Base-by-base conservation (phyloP, 2,113 vertebrate genomes). In the Carettochelys insculpta region DNA sequence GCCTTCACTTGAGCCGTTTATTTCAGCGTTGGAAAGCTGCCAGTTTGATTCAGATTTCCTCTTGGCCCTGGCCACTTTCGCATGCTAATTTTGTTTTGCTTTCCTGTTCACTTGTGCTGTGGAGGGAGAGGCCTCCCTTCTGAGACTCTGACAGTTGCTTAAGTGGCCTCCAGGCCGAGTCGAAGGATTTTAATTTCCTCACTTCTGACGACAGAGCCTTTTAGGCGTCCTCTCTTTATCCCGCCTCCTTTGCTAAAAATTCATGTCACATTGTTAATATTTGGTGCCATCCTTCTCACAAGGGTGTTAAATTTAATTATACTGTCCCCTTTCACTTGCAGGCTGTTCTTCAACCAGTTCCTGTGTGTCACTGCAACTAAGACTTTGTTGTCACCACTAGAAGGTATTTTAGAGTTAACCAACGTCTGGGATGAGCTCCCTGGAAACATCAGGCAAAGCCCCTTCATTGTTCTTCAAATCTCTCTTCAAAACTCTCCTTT, bases 131-230 rank as follows among this genome's bases (percentile, higher is more conserved):
- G 4, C 95, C 96, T 97, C 96, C 97, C 95, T 97, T 97, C 86
- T 88, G 94, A 80, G 96, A 95, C 93, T 97, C 94, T 97, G 95
- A 97, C 90, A 90, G 95, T 95, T 95, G 90, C 94, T 96, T 97
- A 96, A 97, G 96, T 96, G 96, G 95, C 97, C 94, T 97, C n/a
- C 97, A 97, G 95, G 97, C 97, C 97, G 97, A 95, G 97, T 89
- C 86, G 92, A 96, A 97, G 95, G 96, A 96, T 97, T 97, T 97
- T 97, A 96, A 97, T 97, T 97, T 97, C 96, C 96, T 97, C 94
- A 95, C 94, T 93, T 96, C 90, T 96, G 95, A 96, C 96, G 97
- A 96, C 89, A 88, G 95, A 96, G 94, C 95, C 92, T 96, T 96
- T 95, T 92, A 95, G 90, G 93, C 92, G 77, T 92, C 87, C 90